Conservation (phyloP, 2,797 vertebrate species). For the Prunella strophiata region DNA sequence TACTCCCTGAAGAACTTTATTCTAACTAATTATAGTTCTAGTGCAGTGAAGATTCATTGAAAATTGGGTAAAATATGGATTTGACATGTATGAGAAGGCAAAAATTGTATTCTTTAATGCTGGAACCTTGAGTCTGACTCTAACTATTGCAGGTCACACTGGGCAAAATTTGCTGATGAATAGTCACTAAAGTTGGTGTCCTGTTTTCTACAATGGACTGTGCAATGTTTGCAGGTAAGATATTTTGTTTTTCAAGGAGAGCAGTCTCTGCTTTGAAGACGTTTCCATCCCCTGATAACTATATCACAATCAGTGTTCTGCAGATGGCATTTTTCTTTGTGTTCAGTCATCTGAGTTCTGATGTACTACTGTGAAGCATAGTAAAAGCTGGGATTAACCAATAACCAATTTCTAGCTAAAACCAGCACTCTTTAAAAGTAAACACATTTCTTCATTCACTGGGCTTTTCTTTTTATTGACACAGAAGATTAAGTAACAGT, state of each 20-base stretch:
- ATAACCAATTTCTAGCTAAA: background rate
- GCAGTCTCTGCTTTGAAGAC: background rate
- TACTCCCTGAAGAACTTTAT: background rate
- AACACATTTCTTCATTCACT: background rate
- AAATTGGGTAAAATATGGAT: background rate
- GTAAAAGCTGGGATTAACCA: background rate
- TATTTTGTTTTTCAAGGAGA: background rate
- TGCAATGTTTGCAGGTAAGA: background rate
- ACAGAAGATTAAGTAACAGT: background rate
- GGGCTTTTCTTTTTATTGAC: background rate
- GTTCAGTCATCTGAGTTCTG: background rate
- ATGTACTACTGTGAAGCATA: background rate
- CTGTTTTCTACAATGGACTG: background rate
- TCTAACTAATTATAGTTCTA: background rate
- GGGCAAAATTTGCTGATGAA: background rate
- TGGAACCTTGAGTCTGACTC: background rate
- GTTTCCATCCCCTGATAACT: background rate
- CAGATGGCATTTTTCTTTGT: background rate
- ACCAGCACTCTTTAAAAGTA: background rate
- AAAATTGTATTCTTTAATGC: background rate
- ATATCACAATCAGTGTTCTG: background rate
- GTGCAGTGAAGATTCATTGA: background rate
- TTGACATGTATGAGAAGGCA: background rate
- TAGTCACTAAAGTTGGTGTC: background rate
- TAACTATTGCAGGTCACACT: background rate